Conservation (phyloP, 1,140 invertebrate species). For the Drosophila tani region DNA sequence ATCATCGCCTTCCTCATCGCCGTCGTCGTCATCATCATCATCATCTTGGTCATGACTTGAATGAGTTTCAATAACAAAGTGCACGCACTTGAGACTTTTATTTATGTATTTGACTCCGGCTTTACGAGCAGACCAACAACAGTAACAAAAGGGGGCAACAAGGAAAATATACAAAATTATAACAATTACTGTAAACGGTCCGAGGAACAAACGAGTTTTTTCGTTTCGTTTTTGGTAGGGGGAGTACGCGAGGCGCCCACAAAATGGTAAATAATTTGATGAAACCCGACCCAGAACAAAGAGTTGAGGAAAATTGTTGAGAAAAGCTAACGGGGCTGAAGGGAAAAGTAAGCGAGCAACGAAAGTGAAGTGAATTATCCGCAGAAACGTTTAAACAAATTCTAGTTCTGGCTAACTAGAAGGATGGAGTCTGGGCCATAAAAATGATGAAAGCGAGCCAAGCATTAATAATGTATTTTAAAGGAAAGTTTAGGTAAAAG, state of each 20-base stretch:
- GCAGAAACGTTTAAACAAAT: slow-evolving; percentile 9
- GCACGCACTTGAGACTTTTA: slow-evolving; percentile 80
- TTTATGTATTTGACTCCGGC: slow-evolving; percentile 64
- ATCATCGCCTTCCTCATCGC: slow-evolving; percentile 36
- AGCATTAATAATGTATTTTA: too few relatives aligned
- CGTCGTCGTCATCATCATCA: slow-evolving; percentile 52
- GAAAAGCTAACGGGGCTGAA: slow-evolving; percentile 33
- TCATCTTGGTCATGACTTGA: slow-evolving; percentile 67
- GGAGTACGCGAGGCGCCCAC: slow-evolving; percentile 27
- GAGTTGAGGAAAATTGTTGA: slow-evolving; percentile 28
- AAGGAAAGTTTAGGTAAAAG: not conserved
- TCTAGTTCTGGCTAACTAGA: not conserved
- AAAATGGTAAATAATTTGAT: slow-evolving; percentile 50
- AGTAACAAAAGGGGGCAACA: slow-evolving; percentile 39
- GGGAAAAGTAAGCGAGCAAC: slow-evolving; percentile 27
- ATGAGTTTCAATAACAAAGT: slow-evolving; percentile 82
- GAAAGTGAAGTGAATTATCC: slow-evolving; percentile 23
- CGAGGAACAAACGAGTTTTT: slow-evolving; percentile 17
- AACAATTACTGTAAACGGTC: slow-evolving; percentile 76
- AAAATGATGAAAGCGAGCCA: not conserved
- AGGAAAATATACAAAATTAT: slow-evolving; percentile 73
- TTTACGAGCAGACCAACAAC: slow-evolving; percentile 36
- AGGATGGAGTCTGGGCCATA: not conserved
- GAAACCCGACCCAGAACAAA: slow-evolving; percentile 40
- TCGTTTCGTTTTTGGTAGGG: slow-evolving; percentile 1